Percentiles rank a stretch among this genome's conserved stretches.
Conservation (phyloP, 1,140 invertebrate species). For the Onthophagus taurus region DNA sequence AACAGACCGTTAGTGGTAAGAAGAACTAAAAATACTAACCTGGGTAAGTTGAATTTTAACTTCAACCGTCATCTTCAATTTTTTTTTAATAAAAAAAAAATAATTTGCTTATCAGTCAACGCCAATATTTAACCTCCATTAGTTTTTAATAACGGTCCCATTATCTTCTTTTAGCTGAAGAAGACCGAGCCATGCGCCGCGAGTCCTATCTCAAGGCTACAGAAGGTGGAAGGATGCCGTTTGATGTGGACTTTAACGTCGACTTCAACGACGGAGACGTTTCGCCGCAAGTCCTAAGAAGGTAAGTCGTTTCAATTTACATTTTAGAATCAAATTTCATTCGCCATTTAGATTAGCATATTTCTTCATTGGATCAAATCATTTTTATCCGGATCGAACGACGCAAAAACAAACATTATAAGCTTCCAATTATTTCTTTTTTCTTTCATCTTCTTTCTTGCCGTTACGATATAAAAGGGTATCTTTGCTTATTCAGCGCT, state of each 20-base stretch:
- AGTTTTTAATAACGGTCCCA: conserved; percentile 6
- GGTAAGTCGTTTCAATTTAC: conserved; percentile 39
- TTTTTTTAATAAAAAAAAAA: conserved; percentile 7
- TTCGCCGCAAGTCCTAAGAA: conserved; percentile 47
- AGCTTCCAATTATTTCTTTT: no score
- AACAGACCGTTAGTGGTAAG: conserved; percentile 31
- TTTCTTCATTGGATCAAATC: no score
- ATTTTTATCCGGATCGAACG: no score
- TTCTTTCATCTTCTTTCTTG: not conserved
- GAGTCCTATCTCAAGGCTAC: conserved; percentile 89
- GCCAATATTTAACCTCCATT: not conserved
- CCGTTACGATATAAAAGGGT: no score
- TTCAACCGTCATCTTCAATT: no score
- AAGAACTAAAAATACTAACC: conserved; percentile 34
- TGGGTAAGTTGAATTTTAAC: no score
- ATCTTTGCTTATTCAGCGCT: conserved; percentile 38
- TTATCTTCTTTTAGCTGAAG: conserved; percentile 49
- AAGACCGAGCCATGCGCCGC: conserved; percentile 72
- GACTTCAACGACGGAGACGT: conserved; percentile 51
- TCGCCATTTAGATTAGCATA: no score
- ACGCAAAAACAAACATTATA: no score
- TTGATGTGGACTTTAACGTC: conserved; percentile 57
- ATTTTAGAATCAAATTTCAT: no score
- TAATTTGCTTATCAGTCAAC: conserved; percentile 3
- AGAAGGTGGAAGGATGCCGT: conserved; percentile 56